Evolutionary conservation across 2,888 invertebrate genomes (phyloP).

Genomic region (Acronicta psi): DNA sequence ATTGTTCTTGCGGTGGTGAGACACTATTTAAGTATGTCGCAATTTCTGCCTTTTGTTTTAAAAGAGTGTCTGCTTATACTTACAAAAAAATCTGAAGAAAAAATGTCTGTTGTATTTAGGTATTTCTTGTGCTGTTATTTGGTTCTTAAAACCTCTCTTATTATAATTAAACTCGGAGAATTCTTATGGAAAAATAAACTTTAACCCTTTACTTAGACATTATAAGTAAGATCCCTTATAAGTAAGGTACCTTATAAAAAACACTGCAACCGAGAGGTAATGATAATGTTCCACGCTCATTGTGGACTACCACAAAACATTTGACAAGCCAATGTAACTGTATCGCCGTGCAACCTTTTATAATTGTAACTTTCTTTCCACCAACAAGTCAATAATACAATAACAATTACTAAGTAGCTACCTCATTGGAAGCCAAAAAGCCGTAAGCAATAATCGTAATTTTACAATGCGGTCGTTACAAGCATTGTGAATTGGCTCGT

Average conservation of each 20-base stretch:
- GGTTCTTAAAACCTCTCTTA: no score
- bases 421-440: slow-evolving; percentile 62
- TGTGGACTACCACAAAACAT: slow-evolving; percentile 25
- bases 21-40: no score
- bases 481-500: slow-evolving; percentile 68
- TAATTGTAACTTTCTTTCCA: slow-evolving; percentile 32
- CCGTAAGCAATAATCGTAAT: slow-evolving; percentile 70
- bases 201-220: no score
- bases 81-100: no score
- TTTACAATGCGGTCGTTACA: slow-evolving; percentile 58
- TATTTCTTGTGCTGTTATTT: no score
- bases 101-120: no score
- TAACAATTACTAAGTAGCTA: slow-evolving; percentile 61
- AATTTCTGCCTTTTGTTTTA: no score
- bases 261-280: background rate
- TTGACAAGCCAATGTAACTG: slow-evolving; percentile 41
- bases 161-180: no score
- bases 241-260: no score
- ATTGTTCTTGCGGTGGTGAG: no score
- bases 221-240: no score
- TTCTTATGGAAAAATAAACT: background rate
- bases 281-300: background rate
- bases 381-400: slow-evolving; percentile 57
- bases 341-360: slow-evolving; percentile 54
- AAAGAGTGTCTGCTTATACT: no score